Conservation (phyloP, 1,140 invertebrate genomes). For the Drosophila novamexicana region DNA sequence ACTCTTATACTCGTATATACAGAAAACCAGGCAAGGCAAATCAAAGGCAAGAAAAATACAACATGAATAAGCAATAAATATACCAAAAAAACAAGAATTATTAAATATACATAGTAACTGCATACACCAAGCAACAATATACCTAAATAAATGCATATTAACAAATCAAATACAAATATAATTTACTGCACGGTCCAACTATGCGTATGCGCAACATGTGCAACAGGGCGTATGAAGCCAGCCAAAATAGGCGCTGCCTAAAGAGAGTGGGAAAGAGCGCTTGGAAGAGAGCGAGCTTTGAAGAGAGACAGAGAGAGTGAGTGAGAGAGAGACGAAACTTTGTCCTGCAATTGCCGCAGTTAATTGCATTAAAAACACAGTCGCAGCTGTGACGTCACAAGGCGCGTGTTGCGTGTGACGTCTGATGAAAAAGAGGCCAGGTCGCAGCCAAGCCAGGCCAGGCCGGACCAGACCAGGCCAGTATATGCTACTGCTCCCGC, state of each 20-base stretch:
- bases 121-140: conserved; percentile 50
- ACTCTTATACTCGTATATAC: conserved; percentile 45
- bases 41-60: conserved; percentile 40
- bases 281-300: conserved; percentile 18
- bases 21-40: conserved; percentile 6
- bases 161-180: conserved; percentile 20
- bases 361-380: conserved; percentile 55
- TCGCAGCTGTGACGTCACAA: conserved; percentile 62
- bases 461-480: conserved; percentile 1
- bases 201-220: conserved; percentile 59
- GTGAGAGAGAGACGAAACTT: conserved; percentile 8
- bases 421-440: conserved; percentile 39
- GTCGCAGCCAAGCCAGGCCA: conserved; percentile 4
- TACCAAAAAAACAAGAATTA: conserved; percentile 49
- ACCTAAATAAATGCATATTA: conserved; percentile 68
- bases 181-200: conserved; percentile 43
- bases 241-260: conserved; percentile 8
- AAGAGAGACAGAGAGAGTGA: conserved; percentile 11
- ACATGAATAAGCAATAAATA: conserved; percentile 69
- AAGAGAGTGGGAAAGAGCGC: conserved; percentile 44
- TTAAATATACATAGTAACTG: conserved; percentile 54
- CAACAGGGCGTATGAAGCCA: conserved; percentile 62
- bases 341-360: conserved; percentile 31
- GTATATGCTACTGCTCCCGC: background rate
- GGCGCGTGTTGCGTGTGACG: conserved; percentile 45